Base-by-base conservation (phyloP, 2,888 invertebrate genomes). In the Ischnura elegans region DNA sequence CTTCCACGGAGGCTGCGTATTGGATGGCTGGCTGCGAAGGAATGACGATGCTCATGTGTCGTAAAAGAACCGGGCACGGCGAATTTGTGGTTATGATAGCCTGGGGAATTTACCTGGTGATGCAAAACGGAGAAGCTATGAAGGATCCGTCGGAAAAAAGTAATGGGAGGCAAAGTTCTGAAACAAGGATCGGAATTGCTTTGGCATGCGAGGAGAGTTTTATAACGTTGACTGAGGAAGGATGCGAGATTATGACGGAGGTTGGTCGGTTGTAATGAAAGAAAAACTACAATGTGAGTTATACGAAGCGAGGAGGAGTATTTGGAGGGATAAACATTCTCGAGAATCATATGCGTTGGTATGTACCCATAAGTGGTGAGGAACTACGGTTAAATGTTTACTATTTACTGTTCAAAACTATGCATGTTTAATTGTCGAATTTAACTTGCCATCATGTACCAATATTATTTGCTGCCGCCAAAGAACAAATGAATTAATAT, bases 131-230 rank as follows among this genome's bases (percentile, higher is more conserved):
- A 43, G 55, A 42, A 55, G 61, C 8, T 13, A 51, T 19, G 51
- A 51, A 13, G 51, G 51, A 19, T 45, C 13, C 4, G 43, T 21
- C 8, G 46, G 86, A 86, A 86, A 87, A 61, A 90, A 61, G 45
- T 66, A 55, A 90, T 90, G 43, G 90, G 36, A 55, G 86, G 16
- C 90, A 66, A 61, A 90, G 90, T 61, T 90, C 43, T 90, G 90
- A 90, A 90, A 90, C 90, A 90, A 90, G 90, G 55, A 90, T 25
- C 86, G 46, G n/a, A 86, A 86, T 86, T 86, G n/a, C 45, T 43
- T 10, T 16, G 36, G 76, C 36, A n/a, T 36, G 76, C 13, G 76
- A 76, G 76, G 25, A 76, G 36, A 36, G 76, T 13, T 51, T 76
- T 76, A 36, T 76, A 86, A 86, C 43, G 90, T 25, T 43, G 90